These are phyloP conservation scores for Drosophila mojavensis DNA, from an alignment of 1,140 invertebrate genomes.

Conservation along the genomic window DNA sequence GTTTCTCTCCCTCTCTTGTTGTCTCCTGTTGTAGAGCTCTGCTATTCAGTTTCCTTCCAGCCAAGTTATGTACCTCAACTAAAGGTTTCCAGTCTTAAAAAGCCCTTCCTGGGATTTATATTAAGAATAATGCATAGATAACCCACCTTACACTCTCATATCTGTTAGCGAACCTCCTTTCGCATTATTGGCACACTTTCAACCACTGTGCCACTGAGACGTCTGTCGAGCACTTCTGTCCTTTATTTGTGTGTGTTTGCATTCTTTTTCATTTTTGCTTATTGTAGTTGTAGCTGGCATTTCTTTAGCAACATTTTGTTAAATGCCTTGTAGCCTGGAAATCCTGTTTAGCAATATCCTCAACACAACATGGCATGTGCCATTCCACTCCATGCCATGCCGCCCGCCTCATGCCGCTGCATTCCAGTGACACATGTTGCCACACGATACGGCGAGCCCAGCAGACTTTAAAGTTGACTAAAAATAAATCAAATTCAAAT, in stretches of 20 bases:
- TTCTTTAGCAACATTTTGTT: constrained; percentile 63
- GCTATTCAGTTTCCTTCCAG: too few relatives aligned
- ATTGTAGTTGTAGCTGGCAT: constrained; percentile 30
- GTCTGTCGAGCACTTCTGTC: constrained; percentile 33
- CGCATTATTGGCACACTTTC: background rate
- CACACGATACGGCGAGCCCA: constrained; percentile 8
- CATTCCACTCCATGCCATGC: background rate
- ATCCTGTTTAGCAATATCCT: constrained; percentile 75
- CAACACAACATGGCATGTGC: constrained; percentile 48
- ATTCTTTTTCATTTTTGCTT: constrained; percentile 45
- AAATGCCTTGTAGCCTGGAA: constrained; percentile 73
- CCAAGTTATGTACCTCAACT: too few relatives aligned
- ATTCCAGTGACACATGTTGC: constrained; percentile 17
- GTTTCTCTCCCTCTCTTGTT: too few relatives aligned
- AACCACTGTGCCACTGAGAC: constrained; percentile 37
- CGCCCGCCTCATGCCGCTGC: background rate
- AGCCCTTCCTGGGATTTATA: background rate
- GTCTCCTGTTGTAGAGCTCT: too few relatives aligned
- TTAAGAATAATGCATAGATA: background rate
- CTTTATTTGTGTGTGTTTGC: background rate
- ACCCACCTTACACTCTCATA: too few relatives aligned
- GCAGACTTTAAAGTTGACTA: background rate
- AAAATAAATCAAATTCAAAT: background rate
- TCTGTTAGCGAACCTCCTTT: too few relatives aligned
- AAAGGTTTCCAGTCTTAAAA: too few relatives aligned